Percentiles rank a stretch among this genome's conserved stretches.
Conservation (phyloP, 2,888 invertebrate species). For the Lycocerus yunnanus region DNA sequence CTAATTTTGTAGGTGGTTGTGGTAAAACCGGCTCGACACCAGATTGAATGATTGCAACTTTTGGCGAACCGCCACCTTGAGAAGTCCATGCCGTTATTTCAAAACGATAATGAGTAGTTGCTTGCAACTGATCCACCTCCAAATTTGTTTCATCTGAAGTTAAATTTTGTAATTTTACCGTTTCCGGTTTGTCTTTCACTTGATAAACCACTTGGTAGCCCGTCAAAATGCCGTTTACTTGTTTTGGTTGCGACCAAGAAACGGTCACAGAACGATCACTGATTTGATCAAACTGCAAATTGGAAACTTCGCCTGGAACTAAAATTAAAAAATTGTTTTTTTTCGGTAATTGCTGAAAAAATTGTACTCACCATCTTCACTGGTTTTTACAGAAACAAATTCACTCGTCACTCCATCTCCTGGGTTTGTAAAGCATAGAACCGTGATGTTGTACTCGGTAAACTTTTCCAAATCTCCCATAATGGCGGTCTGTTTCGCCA, state of each 20-base stretch:
- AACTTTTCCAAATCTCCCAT: conserved; percentile 81
- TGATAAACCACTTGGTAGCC: conserved; percentile 85
- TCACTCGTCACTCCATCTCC: conserved; percentile 90
- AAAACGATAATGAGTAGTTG: conserved; percentile 76
- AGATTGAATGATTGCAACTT: conserved; percentile 89
- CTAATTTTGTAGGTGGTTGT: conserved; percentile 85
- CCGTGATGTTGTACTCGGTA: conserved; percentile 86
- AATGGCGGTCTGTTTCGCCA: conserved; percentile 80
- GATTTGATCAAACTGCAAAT: conserved; percentile 87
- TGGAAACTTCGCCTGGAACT: conserved; percentile 86
- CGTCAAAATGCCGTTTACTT: conserved; percentile 83
- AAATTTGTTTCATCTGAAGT: conserved; percentile 74
- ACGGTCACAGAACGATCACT: conserved; percentile 92
- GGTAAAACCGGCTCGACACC: conserved; percentile 97
- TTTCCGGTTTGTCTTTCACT: conserved; percentile 77
- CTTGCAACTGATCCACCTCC: conserved; percentile 77
- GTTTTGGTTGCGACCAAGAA: conserved; percentile 85
- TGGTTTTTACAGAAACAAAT: conserved; percentile 76
- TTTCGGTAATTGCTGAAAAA: neutral
- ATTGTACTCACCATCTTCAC: conserved; percentile 79
- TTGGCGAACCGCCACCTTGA: conserved; percentile 80
- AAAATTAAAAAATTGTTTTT: conserved; percentile 37
- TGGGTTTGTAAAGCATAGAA: conserved; percentile 95
- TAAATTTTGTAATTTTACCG: conserved; percentile 71
- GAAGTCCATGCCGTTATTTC: conserved; percentile 83